Evolutionary conservation across 53 echinoderm and acorn worm genomes (phyloP).

Genomic region (Arbacia lixula): DNA sequence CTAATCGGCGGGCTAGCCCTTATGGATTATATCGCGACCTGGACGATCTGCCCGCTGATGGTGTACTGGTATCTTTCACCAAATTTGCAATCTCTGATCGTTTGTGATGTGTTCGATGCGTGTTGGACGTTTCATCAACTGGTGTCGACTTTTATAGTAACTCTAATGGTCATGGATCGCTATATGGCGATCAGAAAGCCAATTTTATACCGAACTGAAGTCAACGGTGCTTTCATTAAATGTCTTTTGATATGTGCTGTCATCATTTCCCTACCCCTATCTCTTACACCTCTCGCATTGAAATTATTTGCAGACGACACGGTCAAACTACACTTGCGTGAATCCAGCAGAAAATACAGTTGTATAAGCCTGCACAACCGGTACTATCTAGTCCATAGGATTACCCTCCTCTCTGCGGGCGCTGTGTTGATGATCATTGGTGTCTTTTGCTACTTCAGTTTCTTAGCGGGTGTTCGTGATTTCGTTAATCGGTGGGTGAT

Average conservation of each 20-base stretch:
- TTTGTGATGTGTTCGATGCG: conserved; percentile 59
- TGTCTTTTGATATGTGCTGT: conserved; percentile 10
- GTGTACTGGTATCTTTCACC: conserved; percentile 55
- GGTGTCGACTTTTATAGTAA: conserved; percentile 51
- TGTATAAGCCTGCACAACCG: conserved; percentile 50
- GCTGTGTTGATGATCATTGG: conserved; percentile 43
- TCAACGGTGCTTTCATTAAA: conserved; percentile 47
- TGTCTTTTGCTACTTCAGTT: conserved; percentile 62
- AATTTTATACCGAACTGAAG: conserved; percentile 65
- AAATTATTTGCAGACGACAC: background rate
- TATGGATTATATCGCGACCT: conserved; percentile 56
- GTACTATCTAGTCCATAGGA: conserved; percentile 41
- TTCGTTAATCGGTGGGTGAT: conserved; percentile 60
- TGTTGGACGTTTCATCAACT: conserved; percentile 52
- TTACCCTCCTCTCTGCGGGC: conserved; percentile 47
- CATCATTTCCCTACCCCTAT: conserved; percentile 7
- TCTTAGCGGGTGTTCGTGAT: conserved; percentile 65
- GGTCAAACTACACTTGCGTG: background rate
- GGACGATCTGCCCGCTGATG: conserved; percentile 62
- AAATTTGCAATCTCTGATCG: background rate
- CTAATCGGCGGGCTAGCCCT: conserved; percentile 68
- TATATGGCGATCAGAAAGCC: conserved; percentile 76
- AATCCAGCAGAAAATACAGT: background rate
- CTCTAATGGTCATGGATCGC: conserved; percentile 72
- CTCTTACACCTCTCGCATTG: background rate